Conservation (phyloP, 2,888 invertebrate genomes). For the Anoncus sp. region DNA sequence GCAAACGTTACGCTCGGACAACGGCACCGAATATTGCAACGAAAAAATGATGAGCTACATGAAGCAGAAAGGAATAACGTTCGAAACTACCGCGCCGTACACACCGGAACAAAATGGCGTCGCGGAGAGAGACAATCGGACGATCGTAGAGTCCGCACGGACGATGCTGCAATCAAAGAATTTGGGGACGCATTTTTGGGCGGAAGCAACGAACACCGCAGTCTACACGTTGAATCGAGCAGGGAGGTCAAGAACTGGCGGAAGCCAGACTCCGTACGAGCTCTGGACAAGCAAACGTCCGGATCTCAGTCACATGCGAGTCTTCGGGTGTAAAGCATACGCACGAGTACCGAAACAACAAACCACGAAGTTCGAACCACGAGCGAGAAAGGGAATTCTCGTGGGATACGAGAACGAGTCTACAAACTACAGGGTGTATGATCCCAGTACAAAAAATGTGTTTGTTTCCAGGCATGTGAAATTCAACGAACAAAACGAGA, state of each 20-base stretch:
- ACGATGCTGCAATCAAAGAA: conserved; percentile 8
- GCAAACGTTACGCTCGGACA: not conserved
- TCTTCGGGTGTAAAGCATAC: too few relatives aligned
- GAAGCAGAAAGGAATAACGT: not conserved
- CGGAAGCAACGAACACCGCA: not conserved
- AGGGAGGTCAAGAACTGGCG: not conserved
- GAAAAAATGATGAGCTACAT: not conserved
- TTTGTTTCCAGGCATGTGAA: conserved; percentile 1
- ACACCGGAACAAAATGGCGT: conserved; percentile 12
- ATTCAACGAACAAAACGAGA: not conserved
- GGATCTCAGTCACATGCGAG: conserved; percentile 29
- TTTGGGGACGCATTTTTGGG: not conserved
- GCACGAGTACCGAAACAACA: too few relatives aligned
- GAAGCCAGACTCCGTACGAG: conserved; percentile 34
- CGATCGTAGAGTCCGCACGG: not conserved
- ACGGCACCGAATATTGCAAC: not conserved
- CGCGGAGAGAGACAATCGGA: not conserved
- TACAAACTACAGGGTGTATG: not conserved
- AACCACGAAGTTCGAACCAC: not conserved
- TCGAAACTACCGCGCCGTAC: not conserved
- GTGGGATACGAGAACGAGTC: conserved; percentile 22
- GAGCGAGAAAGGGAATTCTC: not conserved
- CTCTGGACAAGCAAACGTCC: conserved; percentile 49
- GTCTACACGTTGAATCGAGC: not conserved
- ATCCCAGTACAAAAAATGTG: not conserved